Evolutionary conservation across 1,140 invertebrate species (phyloP).

Genomic region (Medauroidea extradentata): DNA sequence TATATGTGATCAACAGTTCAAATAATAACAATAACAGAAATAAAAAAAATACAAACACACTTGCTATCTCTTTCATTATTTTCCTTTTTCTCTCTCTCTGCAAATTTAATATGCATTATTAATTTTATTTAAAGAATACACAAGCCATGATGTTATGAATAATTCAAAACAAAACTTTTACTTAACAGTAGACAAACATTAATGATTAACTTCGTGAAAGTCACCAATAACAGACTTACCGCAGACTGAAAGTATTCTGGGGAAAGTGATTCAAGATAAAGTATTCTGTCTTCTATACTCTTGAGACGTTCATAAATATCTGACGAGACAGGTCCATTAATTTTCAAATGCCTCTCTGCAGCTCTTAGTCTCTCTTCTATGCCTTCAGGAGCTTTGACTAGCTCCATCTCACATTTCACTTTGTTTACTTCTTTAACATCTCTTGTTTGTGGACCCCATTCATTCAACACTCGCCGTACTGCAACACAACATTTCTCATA

Average conservation of each 20-base stretch:
- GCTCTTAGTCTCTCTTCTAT: constrained; percentile 54
- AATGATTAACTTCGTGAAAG: too few species aligned
- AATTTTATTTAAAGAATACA: too few species aligned
- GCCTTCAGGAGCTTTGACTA: constrained; percentile 30
- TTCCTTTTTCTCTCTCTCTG: too few species aligned
- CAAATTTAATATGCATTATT: too few species aligned
- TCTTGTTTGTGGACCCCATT: constrained; percentile 54
- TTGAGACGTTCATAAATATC: constrained; percentile 60
- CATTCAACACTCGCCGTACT: constrained; percentile 57
- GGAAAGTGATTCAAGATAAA: constrained; percentile 61
- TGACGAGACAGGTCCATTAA: constrained; percentile 49
- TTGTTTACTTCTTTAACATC: constrained; percentile 40
- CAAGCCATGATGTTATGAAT: too few species aligned
- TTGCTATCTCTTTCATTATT: too few species aligned
- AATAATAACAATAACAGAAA: too few species aligned
- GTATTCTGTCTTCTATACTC: constrained; percentile 58
- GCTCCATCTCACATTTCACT: constrained; percentile 52
- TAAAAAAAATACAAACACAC: too few species aligned
- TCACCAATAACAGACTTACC: constrained; percentile 50
- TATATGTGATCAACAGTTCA: too few species aligned
- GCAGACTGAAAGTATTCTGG: constrained; percentile 64
- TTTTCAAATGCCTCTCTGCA: constrained; percentile 51
- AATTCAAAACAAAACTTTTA: too few species aligned
- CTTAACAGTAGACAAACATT: too few species aligned
- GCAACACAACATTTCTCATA: constrained; percentile 20